phyloP scores from a whole-genome alignment of 92 coral and sea anemone genomes.

The Diadumene lineata region DNA sequence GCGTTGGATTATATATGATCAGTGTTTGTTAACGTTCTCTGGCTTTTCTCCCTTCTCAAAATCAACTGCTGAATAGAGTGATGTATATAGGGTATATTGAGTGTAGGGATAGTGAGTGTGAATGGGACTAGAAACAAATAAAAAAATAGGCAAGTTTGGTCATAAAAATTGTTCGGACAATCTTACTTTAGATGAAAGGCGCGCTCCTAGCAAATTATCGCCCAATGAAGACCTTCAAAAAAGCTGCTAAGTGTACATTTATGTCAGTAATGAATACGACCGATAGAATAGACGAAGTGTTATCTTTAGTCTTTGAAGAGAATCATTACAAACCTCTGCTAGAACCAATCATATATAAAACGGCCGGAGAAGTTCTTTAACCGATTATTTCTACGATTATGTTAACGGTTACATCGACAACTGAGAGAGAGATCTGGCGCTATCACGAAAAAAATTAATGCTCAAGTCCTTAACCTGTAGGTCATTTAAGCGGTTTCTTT shows the following conservation, averaged over 20 bases:
- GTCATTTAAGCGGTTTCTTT: too few relatives aligned
- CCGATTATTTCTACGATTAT: neutral
- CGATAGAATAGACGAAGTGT: slow-evolving; percentile 40
- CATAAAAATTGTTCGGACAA: slow-evolving; percentile 9
- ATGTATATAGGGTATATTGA: too few relatives aligned
- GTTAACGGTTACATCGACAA: slow-evolving; percentile 28
- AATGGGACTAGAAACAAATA: too few relatives aligned
- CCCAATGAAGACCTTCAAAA: slow-evolving; percentile 35
- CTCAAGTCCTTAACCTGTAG: too few relatives aligned
- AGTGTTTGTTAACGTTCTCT: too few relatives aligned
- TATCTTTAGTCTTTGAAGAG: slow-evolving; percentile 13
- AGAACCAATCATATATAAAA: slow-evolving; percentile 33
- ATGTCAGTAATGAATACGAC: slow-evolving; percentile 29
- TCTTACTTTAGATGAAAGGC: neutral
- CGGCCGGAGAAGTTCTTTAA: slow-evolving; percentile 36
- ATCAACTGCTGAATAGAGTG: too few relatives aligned
- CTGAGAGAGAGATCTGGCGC: too few relatives aligned
- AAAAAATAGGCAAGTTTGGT: slow-evolving; percentile 2
- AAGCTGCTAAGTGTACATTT: slow-evolving; percentile 36
- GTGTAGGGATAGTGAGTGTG: too few relatives aligned
- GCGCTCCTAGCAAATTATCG: slow-evolving; percentile 10
- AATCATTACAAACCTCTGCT: slow-evolving; percentile 35
- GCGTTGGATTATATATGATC: too few relatives aligned
- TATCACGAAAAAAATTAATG: too few relatives aligned
- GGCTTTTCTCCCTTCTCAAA: too few relatives aligned